phyloP scores from a whole-genome alignment of 2,888 invertebrate species.

The Unio pictorum region DNA sequence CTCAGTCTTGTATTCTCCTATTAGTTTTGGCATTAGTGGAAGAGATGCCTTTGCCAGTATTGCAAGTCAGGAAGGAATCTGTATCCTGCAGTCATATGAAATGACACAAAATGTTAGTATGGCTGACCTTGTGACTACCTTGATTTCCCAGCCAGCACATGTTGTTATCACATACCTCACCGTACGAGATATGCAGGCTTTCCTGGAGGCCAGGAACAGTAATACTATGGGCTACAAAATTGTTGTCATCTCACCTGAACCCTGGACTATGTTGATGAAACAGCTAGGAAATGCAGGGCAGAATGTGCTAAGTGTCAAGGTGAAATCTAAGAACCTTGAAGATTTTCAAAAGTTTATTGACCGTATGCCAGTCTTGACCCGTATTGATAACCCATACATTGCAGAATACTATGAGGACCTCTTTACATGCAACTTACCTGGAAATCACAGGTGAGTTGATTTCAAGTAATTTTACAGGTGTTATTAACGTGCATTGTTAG shows the following conservation, averaged over 20 bases:
- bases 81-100: conserved; percentile 44
- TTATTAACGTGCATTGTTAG: no score
- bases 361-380: no score
- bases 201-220: conserved; percentile 36
- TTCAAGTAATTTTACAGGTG: neutral
- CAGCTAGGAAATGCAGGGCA: conserved; percentile 19
- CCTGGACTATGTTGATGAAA: conserved; percentile 40
- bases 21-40: conserved; percentile 48
- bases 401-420: conserved; percentile 55
- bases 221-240: conserved; percentile 24
- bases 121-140: conserved; percentile 23
- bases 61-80: conserved; percentile 52
- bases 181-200: conserved; percentile 26
- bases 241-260: conserved; percentile 45
- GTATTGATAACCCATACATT: conserved; percentile 40
- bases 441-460: conserved; percentile 32
- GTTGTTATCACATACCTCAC: conserved; percentile 55
- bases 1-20: conserved; percentile 52
- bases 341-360: conserved; percentile 17
- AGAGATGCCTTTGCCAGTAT: conserved; percentile 39
- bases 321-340: conserved; percentile 29
- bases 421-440: conserved; percentile 57
- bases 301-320: conserved; percentile 36
- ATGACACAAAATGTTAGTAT: conserved; percentile 18
- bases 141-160: conserved; percentile 36